Evolutionary conservation across 2,113 vertebrate species (phyloP), one percentile per base, ranked within the genome.

Genomic region (Pipa parva): DNA sequence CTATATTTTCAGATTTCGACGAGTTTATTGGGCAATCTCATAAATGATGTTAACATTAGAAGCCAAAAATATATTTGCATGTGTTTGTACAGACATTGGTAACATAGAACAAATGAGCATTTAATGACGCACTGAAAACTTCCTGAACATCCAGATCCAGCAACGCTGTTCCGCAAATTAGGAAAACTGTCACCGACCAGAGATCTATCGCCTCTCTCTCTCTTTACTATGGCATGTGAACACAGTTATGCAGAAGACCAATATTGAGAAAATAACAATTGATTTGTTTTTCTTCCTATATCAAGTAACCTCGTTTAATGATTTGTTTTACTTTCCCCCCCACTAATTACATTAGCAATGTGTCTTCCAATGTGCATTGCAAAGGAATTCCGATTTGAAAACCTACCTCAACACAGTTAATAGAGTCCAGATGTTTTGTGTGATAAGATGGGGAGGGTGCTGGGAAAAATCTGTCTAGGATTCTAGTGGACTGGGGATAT

Each of bases 391-490:
- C 28, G 39, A 42, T 69, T 29, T 52, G 33, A 58, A 65, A 65
- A 70, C 29, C 22, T 60, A 50, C 37, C 39, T 61, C 22, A 42
- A 42, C 57, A 33, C 49, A 29, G 46, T 42, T 70, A 70, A 70
- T 54, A 61, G 57, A 25, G 61, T 31, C 66, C 66, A 70, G 57
- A 70, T 70, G 66, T 48, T 17, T 18, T 18, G 18, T 61, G 66
- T 70, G 66, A 61, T 70, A 70, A 61, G 66, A 70, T 54, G 57
- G 66, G 57, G n/a, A n/a, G n/a, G n/a, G 66, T 70, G 66, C 66
- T 70, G 58, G 48, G 50, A 70, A 70, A 61, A 52, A n/a, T 61
- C 56, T 68, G 65, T 59, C 56, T 68, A 36, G 46, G 18, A 27
- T 27, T 66, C 21, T 59, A 22, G 28, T 3, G 37, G 28, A 59